Percentiles rank a stretch among this genome's conserved stretches.
Conservation (phyloP, 2,797 vertebrate genomes). For the Clarias platycephalus region DNA sequence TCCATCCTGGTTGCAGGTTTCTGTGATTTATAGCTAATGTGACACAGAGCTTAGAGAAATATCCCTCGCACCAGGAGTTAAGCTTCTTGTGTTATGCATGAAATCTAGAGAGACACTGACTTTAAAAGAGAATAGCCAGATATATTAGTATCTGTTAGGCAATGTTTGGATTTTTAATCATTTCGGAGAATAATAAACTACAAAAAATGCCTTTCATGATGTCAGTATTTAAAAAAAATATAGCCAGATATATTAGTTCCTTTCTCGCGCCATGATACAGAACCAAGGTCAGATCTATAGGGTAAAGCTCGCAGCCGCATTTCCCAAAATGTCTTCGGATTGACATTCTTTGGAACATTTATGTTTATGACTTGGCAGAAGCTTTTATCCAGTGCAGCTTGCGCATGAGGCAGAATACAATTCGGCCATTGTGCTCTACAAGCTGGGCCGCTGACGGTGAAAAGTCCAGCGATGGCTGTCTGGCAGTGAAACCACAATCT, state of each 20-base stretch:
- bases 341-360: neutral
- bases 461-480: neutral
- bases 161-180: neutral
- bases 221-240: neutral
- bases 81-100: neutral
- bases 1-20: neutral
- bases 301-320: neutral
- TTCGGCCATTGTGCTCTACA: neutral
- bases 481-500: neutral
- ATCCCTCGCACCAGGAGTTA: neutral
- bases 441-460: neutral
- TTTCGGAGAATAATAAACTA: neutral
- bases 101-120: neutral
- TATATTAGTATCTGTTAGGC: no score
- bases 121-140: neutral
- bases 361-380: neutral
- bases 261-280: neutral
- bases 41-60: neutral
- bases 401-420: neutral
- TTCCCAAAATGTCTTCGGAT: neutral
- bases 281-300: neutral
- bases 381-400: neutral
- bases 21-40: neutral
- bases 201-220: neutral
- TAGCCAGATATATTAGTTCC: neutral